Evolutionary conservation across 2,113 vertebrate species (phyloP).

Genomic region (Chloropsis hardwickii): DNA sequence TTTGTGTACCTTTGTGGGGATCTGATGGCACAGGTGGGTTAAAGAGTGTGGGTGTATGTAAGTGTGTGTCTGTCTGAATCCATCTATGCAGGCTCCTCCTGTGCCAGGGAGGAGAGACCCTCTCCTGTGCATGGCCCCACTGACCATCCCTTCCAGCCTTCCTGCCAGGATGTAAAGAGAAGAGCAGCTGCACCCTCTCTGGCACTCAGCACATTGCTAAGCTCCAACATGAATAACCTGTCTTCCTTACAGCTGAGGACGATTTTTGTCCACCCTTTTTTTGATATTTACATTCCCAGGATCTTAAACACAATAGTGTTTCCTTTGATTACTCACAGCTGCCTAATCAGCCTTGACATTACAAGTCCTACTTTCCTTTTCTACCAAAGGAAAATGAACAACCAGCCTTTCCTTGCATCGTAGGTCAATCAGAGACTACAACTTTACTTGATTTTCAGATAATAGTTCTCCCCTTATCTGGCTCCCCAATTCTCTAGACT

Average conservation of each 20-base stretch:
- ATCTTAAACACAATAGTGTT: neutral
- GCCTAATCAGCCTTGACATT: neutral
- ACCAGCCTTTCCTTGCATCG: neutral
- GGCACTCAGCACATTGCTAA: neutral
- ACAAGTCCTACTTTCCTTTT: neutral
- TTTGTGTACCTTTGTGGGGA: fast-evolving
- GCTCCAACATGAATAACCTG: neutral
- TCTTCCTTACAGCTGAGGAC: neutral
- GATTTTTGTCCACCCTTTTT: neutral
- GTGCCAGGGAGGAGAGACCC: neutral
- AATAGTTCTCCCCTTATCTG: neutral
- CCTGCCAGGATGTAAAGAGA: neutral
- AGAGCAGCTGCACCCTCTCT: neutral
- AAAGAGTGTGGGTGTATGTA: fast-evolving
- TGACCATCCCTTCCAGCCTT: neutral
- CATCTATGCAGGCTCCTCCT: neutral
- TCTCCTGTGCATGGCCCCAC: no score
- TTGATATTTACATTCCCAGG: conserved; percentile 19
- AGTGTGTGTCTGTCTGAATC: neutral
- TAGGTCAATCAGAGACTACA: neutral
- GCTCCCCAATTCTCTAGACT: neutral
- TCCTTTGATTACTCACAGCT: conserved; percentile 7
- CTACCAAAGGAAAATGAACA: neutral
- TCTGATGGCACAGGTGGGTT: neutral
- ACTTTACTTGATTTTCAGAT: neutral